A percentile compares a stretch with the other conserved stretches of the same genome.
These are phyloP conservation scores for Odontesthes bonariensis DNA, from an alignment of 2,113 vertebrate species.

Conservation along the genomic window DNA sequence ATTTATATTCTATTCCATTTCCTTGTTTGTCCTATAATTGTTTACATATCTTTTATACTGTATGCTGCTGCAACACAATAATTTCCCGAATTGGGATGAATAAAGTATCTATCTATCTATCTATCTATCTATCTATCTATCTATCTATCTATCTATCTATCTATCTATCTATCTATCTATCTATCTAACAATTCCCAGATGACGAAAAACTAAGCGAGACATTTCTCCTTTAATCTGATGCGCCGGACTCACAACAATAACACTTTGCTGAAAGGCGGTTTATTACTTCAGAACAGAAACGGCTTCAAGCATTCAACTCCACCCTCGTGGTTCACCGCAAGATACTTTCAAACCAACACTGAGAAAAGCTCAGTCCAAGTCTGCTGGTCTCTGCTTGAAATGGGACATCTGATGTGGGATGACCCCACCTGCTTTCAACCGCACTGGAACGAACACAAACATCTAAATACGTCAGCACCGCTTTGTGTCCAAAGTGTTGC, in stretches of 20 bases:
- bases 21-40: no score
- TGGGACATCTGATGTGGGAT: neutral
- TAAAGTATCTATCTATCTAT: no score
- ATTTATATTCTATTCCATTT: no score
- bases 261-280: neutral
- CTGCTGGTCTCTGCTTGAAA: neutral
- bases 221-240: neutral
- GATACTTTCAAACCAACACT: neutral
- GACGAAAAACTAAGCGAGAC: neutral
- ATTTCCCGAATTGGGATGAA: no score
- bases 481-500: neutral
- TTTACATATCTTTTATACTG: no score
- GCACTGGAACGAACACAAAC: constrained; percentile 5
- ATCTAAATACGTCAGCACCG: neutral
- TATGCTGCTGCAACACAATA: no score
- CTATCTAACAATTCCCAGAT: no score
- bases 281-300: neutral
- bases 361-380: neutral
- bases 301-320: neutral
- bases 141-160: no score
- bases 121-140: no score
- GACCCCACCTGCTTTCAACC: no score
- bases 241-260: neutral
- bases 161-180: no score
- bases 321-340: neutral